Base-by-base conservation (phyloP, 2,888 invertebrate genomes). In the Adelognathus sp. region DNA sequence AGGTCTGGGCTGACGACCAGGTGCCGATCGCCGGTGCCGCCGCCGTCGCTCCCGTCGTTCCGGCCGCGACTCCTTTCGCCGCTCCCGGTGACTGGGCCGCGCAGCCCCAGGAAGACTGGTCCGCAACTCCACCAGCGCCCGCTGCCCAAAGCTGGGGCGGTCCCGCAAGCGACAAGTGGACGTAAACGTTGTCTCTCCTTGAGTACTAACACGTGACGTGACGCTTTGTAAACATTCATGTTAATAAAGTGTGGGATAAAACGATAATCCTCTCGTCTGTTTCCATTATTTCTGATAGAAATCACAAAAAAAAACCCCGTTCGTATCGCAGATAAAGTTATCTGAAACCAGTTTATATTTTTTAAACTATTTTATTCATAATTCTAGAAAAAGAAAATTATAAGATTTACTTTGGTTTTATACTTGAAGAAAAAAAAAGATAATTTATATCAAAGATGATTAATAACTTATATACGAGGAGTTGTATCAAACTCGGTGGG, bases 121-220 rank as follows among this genome's bases (percentile, higher is more conserved):
- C 93, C 4, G 90, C 92, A 3, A 87, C 92, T 0, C 84, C 91
- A 4, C 87, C 85, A 41, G 83, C 89, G 79, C 91, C 93, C 0
- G 63, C 89, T 27, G 81, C 90, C 2, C 93, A 94, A 4, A 94
- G 93, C 54, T 95, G 95, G 95, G 94, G 94, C 81, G 93, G 94
- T 79, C 92, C 94, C 46, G 91, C 93, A 36, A 92, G 92, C 81
- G 94, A 94, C 88, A 88, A 86, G 67, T 90, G 90, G 90, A 69
- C 79, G 73, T 89, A 87, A n/a, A 88, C 76, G 41, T 44, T 75
- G 75, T 74, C n/a, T 63, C 61, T 82, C 82, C 76, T 82, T 63
- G 77, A 81, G 58, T 11, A 60, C 66, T 73, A 70, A 46, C 60
- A 75, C 61, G 31, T n/a, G 81, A 64, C 50, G n/a, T n/a, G n/a